phyloP scores from a whole-genome alignment of 2,888 invertebrate genomes.

The Chironomus tentans region DNA sequence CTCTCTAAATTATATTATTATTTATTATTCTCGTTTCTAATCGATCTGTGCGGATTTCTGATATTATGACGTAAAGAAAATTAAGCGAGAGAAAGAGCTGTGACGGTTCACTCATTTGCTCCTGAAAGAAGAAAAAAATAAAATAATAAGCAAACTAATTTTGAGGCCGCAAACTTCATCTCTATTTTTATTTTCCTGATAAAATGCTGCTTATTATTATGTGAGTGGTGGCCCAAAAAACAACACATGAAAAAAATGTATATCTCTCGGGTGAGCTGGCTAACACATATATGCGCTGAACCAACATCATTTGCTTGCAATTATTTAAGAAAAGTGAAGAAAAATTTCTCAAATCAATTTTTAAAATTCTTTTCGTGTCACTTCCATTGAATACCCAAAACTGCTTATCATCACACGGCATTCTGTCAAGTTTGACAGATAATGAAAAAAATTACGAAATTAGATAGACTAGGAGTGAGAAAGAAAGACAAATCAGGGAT shows the following conservation, averaged over 20 bases:
- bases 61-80: not conserved
- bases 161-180: not conserved
- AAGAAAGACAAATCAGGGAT: not conserved
- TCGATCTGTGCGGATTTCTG: not conserved
- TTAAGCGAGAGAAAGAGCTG: not conserved
- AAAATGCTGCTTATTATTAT: conserved; percentile 3
- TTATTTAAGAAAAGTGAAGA: not conserved
- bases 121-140: not conserved
- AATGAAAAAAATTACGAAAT: not conserved
- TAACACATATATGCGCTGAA: not conserved
- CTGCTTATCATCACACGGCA: no score
- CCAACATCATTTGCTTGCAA: not conserved
- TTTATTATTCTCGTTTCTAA: not conserved
- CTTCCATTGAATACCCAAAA: not conserved
- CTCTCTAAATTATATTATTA: not conserved
- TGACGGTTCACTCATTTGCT: not conserved
- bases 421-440: no score
- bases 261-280: no score
- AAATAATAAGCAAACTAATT: not conserved
- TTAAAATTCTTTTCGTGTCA: not conserved
- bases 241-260: no score
- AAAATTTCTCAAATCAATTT: not conserved
- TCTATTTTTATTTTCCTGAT: conserved; percentile 26
- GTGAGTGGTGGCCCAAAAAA: no score
- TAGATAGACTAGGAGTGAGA: not conserved